Conservation (phyloP, 2,888 invertebrate species). For the Bombylius discolor region DNA sequence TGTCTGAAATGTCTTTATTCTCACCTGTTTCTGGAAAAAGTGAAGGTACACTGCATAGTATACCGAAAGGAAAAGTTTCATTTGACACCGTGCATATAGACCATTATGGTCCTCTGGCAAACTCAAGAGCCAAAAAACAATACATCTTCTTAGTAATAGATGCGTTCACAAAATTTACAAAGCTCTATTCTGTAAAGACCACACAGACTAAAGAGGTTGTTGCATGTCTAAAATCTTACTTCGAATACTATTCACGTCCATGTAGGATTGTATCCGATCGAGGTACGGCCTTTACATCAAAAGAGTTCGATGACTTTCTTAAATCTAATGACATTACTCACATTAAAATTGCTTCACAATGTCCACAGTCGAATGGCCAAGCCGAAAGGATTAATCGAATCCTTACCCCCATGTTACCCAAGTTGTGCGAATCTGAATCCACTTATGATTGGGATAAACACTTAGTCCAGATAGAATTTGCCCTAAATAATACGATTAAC, state of each 20-base stretch:
- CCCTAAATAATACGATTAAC: slow-evolving; percentile 19
- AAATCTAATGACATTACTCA: slow-evolving; percentile 13
- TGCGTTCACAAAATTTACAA: background rate
- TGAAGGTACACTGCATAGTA: too few relatives aligned
- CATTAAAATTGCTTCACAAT: background rate
- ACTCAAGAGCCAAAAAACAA: background rate
- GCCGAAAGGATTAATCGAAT: slow-evolving; percentile 10
- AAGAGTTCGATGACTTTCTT: slow-evolving; percentile 22
- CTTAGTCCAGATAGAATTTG: slow-evolving; percentile 16
- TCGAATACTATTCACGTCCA: background rate
- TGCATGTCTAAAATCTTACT: background rate
- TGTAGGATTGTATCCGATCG: too few relatives aligned
- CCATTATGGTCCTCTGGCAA: too few relatives aligned
- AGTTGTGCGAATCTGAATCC: background rate
- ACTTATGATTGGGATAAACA: slow-evolving; percentile 7
- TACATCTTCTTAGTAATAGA: background rate
- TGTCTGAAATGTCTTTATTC: slow-evolving; percentile 9
- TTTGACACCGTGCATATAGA: too few relatives aligned
- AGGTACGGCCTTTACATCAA: slow-evolving; percentile 28
- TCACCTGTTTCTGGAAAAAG: too few relatives aligned
- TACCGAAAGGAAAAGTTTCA: too few relatives aligned
- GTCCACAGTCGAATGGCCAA: slow-evolving; percentile 6
- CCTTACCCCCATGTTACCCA: slow-evolving; percentile 10
- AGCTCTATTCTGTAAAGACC: background rate
- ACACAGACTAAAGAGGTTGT: background rate